Evolutionary conservation across 1,140 invertebrate genomes (phyloP), one percentile per base, ranked within the genome.

Genomic region (Thaumatotibia leucotreta): DNA sequence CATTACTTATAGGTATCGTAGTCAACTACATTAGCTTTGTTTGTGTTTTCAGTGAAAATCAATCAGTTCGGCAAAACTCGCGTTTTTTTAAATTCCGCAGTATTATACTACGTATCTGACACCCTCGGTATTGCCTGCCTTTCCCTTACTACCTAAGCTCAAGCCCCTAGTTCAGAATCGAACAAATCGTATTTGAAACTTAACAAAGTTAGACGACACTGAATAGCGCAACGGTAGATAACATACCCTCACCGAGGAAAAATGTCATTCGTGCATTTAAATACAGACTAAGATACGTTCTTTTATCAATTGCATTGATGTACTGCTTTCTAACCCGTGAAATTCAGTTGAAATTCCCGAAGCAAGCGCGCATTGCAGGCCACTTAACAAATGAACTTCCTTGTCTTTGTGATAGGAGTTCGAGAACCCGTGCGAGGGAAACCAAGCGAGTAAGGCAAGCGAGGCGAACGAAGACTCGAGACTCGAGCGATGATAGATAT

Each of bases 311-410:
- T 10, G 61, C 49, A 68, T 17, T 1, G 17, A 20, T 45, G 17
- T 17, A 45, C 39, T 45, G 35, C n/a, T 45, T 45, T 17, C 39
- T 6, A 52, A 52, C 50, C 50, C 50, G 50, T 73, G 31, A 74
- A 70, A 74, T 74, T 70, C 52, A 66, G 69, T 74, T 74, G 66
- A 70, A 70, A 70, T 74, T 68, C 72, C 64, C 50, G 64, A 54
- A 10, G 64, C 61, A 62, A 62, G 66, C 67, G 62, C 32, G 61
- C 68, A 66, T 64, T 63, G 69, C 50, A 61, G 69, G 65, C 31
- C 65, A 74, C 69, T 71, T 74, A 69, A 74, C 68, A 66, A 74
- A 74, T 66, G 66, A 72, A 72, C 70, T 62, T 74, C 63, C 69
- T 67, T 69, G 73, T 74, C 73, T 68, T 70, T 66, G 64, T 45